These are phyloP conservation scores for Scaptomyza reducta DNA, from an alignment of 2,888 invertebrate species.

Conservation along the genomic window DNA sequence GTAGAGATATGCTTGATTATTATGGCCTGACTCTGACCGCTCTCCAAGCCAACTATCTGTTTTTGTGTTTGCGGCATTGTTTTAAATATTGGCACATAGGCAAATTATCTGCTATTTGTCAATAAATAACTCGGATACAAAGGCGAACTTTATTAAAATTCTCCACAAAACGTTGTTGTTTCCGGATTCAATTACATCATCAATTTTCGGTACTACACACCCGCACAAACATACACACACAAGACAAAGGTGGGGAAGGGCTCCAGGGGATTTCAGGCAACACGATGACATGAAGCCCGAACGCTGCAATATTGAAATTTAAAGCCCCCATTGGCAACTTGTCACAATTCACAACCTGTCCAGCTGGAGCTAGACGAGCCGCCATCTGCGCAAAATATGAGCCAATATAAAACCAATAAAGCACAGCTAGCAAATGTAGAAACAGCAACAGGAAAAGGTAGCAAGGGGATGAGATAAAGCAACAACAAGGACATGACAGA, in stretches of 20 bases:
- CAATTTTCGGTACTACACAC: conserved; percentile 66
- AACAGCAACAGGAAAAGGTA: conserved; percentile 12
- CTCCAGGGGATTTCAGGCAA: conserved; percentile 4
- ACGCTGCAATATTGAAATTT: conserved; percentile 71
- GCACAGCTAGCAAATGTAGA: conserved; percentile 39
- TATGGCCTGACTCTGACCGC: not conserved
- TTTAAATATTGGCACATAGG: conserved; percentile 76
- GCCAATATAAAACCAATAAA: conserved; percentile 78
- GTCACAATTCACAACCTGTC: conserved; percentile 73
- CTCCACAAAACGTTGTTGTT: conserved; percentile 77
- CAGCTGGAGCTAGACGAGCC: conserved; percentile 27
- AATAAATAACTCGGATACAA: conserved; percentile 72
- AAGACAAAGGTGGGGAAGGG: conserved; percentile 13
- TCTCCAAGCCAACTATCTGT: conserved; percentile 1
- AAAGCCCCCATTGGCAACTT: conserved; percentile 77
- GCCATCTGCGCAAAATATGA: conserved; percentile 69
- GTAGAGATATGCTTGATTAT: conserved; percentile 9
- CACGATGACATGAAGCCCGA: conserved; percentile 60
- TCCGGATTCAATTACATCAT: conserved; percentile 78
- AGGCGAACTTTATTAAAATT: conserved; percentile 78
- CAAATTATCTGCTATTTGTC: conserved; percentile 78
- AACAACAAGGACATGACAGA: conserved; percentile 7
- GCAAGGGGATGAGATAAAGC: not conserved
- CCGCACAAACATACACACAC: conserved; percentile 53
- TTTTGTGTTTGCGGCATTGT: conserved; percentile 49